These are phyloP conservation scores for Diplodus puntazzo DNA, from an alignment of 2,797 vertebrate genomes.

Conservation along the genomic window DNA sequence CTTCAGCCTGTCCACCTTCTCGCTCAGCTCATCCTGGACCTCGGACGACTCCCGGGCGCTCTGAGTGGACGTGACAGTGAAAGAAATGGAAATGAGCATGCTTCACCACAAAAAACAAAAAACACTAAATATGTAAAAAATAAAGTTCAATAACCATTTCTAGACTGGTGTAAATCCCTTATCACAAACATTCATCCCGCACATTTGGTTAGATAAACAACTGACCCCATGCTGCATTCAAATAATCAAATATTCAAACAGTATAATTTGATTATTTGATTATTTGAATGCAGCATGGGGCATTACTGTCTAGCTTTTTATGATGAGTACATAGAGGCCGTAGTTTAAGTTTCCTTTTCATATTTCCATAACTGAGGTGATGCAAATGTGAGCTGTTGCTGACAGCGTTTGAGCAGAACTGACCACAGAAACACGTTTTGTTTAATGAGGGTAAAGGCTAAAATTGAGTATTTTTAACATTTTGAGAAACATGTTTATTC, in stretches of 20 bases:
- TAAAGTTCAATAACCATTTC: not conserved
- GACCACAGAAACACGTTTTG: not conserved
- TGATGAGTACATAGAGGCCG: not conserved
- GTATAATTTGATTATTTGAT: no score
- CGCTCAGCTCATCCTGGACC: conserved; percentile 92
- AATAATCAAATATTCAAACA: conserved; percentile 17
- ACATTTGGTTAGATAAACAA: conserved; percentile 12
- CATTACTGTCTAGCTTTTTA: conserved; percentile 32
- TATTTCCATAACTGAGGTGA: conserved; percentile 16
- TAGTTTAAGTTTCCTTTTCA: not conserved
- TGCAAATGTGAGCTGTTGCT: conserved; percentile 24
- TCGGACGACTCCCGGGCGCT: conserved; percentile 90
- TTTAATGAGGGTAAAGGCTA: no score
- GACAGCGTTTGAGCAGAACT: not conserved
- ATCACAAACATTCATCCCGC: not conserved
- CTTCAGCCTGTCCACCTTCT: conserved; percentile 95
- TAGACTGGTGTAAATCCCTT: not conserved
- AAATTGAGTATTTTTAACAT: not conserved
- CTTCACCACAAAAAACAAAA: not conserved
- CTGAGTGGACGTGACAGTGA: conserved; percentile 77
- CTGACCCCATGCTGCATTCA: not conserved
- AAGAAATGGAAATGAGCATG: not conserved
- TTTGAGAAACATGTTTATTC: not conserved
- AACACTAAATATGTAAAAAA: not conserved
- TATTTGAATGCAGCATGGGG: no score